phyloP scores from a whole-genome alignment of 2,113 vertebrate species.

The Rutilus rutilus region DNA sequence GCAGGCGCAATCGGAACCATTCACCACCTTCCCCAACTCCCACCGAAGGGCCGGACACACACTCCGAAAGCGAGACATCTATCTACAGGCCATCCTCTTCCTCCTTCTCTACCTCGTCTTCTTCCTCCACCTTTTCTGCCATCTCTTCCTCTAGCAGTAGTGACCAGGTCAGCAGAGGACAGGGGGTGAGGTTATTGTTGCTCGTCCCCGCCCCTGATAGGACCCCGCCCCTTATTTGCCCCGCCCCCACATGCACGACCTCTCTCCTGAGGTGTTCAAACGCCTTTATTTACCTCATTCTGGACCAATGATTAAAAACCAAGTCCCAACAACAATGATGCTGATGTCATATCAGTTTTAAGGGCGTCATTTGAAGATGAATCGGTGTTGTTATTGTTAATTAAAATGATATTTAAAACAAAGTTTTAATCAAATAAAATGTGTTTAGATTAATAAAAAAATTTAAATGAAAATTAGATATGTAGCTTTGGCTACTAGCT shows the following conservation, averaged over 20 bases:
- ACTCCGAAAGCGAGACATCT: slow-evolving; percentile 74
- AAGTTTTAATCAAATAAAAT: background rate
- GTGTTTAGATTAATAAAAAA: background rate
- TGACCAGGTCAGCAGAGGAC: slow-evolving; percentile 76
- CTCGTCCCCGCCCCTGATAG: slow-evolving; percentile 24
- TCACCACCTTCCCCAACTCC: slow-evolving; percentile 70
- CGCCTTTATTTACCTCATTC: background rate
- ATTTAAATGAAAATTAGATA: background rate
- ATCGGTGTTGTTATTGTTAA: background rate
- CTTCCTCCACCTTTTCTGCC: slow-evolving; percentile 74
- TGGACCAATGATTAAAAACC: slow-evolving; percentile 2
- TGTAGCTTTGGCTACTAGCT: background rate
- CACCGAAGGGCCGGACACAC: slow-evolving; percentile 71
- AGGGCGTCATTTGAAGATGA: background rate
- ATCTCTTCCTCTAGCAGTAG: slow-evolving; percentile 76
- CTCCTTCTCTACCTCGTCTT: slow-evolving; percentile 65
- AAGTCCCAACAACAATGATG: background rate
- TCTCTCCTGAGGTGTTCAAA: slow-evolving; percentile 4
- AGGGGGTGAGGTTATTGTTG: slow-evolving; percentile 64
- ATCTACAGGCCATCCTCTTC: slow-evolving; percentile 73
- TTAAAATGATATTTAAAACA: background rate
- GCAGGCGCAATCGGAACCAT: slow-evolving; percentile 68
- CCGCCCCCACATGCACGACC: slow-evolving; percentile 38
- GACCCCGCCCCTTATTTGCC: slow-evolving; percentile 15
- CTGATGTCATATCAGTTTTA: background rate